These are phyloP conservation scores for Synergus laeviventris DNA, from an alignment of 2,888 invertebrate species.

Conservation along the genomic window DNA sequence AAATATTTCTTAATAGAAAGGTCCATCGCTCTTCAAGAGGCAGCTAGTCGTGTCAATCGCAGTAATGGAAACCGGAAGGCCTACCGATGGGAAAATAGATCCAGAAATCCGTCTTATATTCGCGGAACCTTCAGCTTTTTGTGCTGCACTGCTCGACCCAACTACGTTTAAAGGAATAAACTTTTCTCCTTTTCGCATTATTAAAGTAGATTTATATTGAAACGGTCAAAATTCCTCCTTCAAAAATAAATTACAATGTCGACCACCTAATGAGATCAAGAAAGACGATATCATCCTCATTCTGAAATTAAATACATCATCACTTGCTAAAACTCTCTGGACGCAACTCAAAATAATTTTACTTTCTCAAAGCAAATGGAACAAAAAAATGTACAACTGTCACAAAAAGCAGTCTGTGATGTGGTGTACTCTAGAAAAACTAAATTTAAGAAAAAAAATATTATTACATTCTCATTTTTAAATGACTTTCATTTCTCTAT, in stretches of 20 bases:
- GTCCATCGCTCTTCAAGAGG: slow-evolving; percentile 69
- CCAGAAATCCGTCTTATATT: slow-evolving; percentile 69
- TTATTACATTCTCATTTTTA: background rate
- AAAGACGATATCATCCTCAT: slow-evolving; percentile 11
- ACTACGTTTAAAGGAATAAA: slow-evolving; percentile 66
- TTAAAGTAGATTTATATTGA: slow-evolving; percentile 8
- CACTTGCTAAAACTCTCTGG: background rate
- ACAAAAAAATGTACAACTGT: background rate
- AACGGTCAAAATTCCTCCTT: slow-evolving; percentile 25
- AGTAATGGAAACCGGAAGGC: slow-evolving; percentile 68
- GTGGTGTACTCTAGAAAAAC: background rate
- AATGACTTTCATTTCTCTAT: background rate
- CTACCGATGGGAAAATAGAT: slow-evolving; percentile 67
- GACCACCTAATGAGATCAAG: slow-evolving; percentile 21
- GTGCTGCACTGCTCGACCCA: slow-evolving; percentile 70
- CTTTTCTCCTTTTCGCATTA: slow-evolving; percentile 16
- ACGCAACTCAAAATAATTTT: background rate
- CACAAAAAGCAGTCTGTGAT: slow-evolving; percentile 25
- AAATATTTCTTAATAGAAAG: slow-evolving; percentile 63
- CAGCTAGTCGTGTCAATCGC: slow-evolving; percentile 62
- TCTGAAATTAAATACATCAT: slow-evolving; percentile 1
- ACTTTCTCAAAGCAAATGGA: background rate
- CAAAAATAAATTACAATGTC: slow-evolving; percentile 19
- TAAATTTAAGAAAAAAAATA: background rate
- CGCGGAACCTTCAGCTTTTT: slow-evolving; percentile 70